These are phyloP conservation scores for Axea sp. DNA, from an alignment of 2,888 invertebrate genomes.

Conservation along the genomic window DNA sequence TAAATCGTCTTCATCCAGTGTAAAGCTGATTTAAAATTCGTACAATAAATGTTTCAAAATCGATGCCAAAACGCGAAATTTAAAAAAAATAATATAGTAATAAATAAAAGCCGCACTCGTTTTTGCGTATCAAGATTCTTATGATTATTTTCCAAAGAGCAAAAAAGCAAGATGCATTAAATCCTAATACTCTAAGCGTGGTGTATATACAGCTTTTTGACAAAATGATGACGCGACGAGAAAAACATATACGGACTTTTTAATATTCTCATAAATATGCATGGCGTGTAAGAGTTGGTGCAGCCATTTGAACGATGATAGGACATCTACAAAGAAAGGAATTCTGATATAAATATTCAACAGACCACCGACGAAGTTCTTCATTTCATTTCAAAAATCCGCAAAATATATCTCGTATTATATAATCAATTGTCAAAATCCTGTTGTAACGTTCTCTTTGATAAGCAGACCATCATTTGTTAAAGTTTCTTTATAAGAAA, in stretches of 20 bases:
- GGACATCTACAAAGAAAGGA: slow-evolving; percentile 45
- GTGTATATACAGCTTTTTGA: slow-evolving; percentile 54
- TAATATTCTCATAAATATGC: slow-evolving; percentile 60
- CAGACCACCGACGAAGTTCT: slow-evolving; percentile 32
- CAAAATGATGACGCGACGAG: slow-evolving; percentile 53
- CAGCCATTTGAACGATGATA: slow-evolving; percentile 47
- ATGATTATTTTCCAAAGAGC: slow-evolving; percentile 27
- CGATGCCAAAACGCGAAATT: slow-evolving; percentile 12
- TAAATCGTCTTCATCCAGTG: slow-evolving; percentile 1
- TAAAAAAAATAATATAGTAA: slow-evolving; percentile 6
- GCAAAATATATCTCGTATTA: slow-evolving; percentile 21
- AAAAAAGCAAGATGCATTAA: slow-evolving; percentile 28
- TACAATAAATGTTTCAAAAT: slow-evolving; percentile 25
- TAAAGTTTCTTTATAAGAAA: too few species aligned
- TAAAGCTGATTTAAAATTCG: slow-evolving; percentile 22
- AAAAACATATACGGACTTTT: slow-evolving; percentile 53
- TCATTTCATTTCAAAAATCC: slow-evolving; percentile 43
- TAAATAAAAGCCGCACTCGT: slow-evolving; percentile 12
- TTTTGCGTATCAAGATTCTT: slow-evolving; percentile 9
- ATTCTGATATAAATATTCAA: slow-evolving; percentile 53
- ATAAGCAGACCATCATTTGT: too few species aligned
- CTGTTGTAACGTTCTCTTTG: too few species aligned
- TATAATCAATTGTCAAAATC: too few species aligned
- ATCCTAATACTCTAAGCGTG: slow-evolving; percentile 41
- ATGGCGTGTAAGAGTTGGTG: slow-evolving; percentile 45